phyloP scores from a whole-genome alignment of 2,888 invertebrate genomes.

The Drosophila picticornis region DNA sequence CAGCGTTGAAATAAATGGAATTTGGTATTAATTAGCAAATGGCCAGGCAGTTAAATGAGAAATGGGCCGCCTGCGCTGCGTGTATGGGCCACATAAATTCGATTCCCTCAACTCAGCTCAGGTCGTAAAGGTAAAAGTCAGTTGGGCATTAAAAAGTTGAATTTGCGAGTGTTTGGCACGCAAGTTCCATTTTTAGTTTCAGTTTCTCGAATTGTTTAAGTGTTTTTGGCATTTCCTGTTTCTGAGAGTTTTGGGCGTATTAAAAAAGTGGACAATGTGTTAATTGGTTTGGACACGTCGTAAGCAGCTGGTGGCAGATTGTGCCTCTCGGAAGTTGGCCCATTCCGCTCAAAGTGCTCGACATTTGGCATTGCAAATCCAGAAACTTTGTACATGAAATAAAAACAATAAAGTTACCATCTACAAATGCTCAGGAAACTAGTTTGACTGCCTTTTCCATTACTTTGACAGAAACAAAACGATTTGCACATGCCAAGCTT shows the following conservation, averaged over 20 bases:
- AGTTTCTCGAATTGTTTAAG: constrained; percentile 59
- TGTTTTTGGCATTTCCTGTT: constrained; percentile 65
- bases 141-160: constrained; percentile 61
- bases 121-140: constrained; percentile 59
- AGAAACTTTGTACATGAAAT: background rate
- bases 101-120: constrained; percentile 8
- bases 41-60: constrained; percentile 79
- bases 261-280: constrained; percentile 77
- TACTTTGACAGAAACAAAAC: background rate
- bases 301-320: constrained; percentile 28
- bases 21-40: constrained; percentile 83
- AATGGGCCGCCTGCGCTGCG: constrained; percentile 73
- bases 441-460: background rate
- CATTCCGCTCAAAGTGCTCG: constrained; percentile 23
- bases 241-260: constrained; percentile 26
- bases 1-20: constrained; percentile 71
- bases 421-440: background rate
- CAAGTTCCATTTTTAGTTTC: constrained; percentile 53
- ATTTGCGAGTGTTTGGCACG: constrained; percentile 73
- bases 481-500: too few species aligned
- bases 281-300: constrained; percentile 74
- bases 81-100: constrained; percentile 68
- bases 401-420: background rate
- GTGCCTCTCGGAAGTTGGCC: background rate
- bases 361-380: background rate